phyloP scores from a whole-genome alignment of 2,888 invertebrate species.

The Eumacrocentrus americanus region DNA sequence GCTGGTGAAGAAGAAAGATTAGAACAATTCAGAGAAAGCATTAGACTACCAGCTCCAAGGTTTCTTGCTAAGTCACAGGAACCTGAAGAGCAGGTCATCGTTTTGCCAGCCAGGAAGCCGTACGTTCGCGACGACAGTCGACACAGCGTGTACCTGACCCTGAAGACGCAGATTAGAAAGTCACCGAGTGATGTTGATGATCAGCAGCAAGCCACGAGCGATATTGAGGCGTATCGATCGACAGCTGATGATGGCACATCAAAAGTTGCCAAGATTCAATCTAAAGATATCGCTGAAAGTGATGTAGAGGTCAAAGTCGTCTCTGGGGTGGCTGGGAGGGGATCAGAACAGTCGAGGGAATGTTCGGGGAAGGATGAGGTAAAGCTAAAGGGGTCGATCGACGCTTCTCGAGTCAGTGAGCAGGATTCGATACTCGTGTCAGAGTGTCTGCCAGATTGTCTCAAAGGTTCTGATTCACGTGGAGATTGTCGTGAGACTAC shows the following conservation, averaged over 20 bases:
- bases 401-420: background rate
- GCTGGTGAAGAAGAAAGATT: slow-evolving; percentile 28
- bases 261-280: slow-evolving; percentile 38
- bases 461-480: background rate
- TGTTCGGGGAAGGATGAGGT: background rate
- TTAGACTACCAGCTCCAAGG: slow-evolving; percentile 50
- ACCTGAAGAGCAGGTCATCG: slow-evolving; percentile 45
- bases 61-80: slow-evolving; percentile 5
- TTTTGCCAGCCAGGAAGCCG: slow-evolving; percentile 50
- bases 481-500: background rate
- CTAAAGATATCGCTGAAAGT: slow-evolving; percentile 48
- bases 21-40: slow-evolving; percentile 54
- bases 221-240: slow-evolving; percentile 18
- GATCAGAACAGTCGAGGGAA: background rate
- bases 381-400: background rate
- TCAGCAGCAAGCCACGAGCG: slow-evolving; percentile 26
- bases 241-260: slow-evolving; percentile 19
- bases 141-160: slow-evolving; percentile 55
- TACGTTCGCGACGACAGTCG: slow-evolving; percentile 53
- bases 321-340: slow-evolving; percentile 17
- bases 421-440: background rate
- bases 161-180: slow-evolving; percentile 39
- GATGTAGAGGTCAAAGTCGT: slow-evolving; percentile 43
- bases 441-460: background rate
- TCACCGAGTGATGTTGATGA: slow-evolving; percentile 20